Evolutionary conservation across 2,797 vertebrate species (phyloP), one percentile per base, ranked within the genome.

Genomic region (Galago senegalensis): DNA sequence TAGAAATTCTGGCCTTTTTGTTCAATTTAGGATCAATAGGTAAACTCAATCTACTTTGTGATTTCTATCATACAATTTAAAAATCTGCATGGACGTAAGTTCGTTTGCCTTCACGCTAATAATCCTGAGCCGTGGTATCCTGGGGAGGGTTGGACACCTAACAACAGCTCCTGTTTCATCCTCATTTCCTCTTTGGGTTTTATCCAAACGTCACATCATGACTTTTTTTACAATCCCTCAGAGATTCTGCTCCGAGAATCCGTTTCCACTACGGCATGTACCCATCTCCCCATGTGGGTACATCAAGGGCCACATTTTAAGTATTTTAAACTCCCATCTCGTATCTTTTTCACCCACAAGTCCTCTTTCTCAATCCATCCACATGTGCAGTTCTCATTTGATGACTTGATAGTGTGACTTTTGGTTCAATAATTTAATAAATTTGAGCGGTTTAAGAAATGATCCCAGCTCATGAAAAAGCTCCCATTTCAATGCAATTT

Each of bases 371-470:
- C 43, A 70, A 13, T 12, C 31, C 27, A 67, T 56, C 21, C 67
- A 14, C 16, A 80, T 65, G 20, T 72, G 10, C 61, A 91, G 12
- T 31, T 87, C 14, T 23, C 91, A 29, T 90, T 67, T 53, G 58
- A 56, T 84, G 40, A 53, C n/a, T 91, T 91, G 37, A 37, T 67
- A 63, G 1, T 69, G 1, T 91, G 31, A 67, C 10, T 72, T 95
- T 91, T 49, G 73, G n/a, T 46, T 70, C 56, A 77, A 91, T 60
- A 12, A 76, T 56, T 72, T 82, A 73, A 72, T 34, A 89, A 40
- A 73, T 89, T 49, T 63, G 91, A 85, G n/a, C 18, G 88, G 25
- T 85, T 93, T 88, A 94, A 69, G 12, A 81, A 82, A 91, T 89
- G 67, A 49, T 76, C 69, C 65, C 11, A 12, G n/a, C 46, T 87